Conservation (phyloP, 2,797 vertebrate species). For the Peromyscus attwateri region DNA sequence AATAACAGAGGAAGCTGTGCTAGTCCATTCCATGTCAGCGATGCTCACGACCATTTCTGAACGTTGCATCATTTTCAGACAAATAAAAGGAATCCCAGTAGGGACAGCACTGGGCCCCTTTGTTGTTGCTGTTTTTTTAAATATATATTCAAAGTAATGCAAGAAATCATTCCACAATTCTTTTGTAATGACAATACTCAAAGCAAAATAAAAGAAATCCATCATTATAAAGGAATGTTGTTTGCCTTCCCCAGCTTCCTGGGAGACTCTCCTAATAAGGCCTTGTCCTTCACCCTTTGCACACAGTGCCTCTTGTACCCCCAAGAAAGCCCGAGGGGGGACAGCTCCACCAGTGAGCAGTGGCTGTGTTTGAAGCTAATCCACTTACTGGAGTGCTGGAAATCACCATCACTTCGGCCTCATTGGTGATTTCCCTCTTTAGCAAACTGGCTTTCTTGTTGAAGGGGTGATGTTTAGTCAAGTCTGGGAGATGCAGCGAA, state of each 20-base stretch:
- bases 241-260: conserved; percentile 39
- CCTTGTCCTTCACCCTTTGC: not conserved
- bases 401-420: not conserved
- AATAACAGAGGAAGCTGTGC: not conserved
- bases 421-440: conserved; percentile 44
- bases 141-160: not conserved
- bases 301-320: not conserved
- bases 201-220: conserved; percentile 71
- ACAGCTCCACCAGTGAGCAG: not conserved
- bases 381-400: conserved; percentile 6
- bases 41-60: not conserved
- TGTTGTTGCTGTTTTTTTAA: not conserved
- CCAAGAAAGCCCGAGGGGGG: not conserved
- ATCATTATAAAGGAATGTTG: conserved; percentile 72
- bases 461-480: conserved; percentile 19
- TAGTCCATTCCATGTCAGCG: not conserved
- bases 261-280: conserved; percentile 69
- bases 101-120: not conserved
- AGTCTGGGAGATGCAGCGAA: not conserved
- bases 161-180: conserved; percentile 56
- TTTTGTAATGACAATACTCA: conserved; percentile 66
- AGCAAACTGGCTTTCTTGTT: conserved; percentile 52
- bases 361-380: conserved; percentile 15
- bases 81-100: conserved; percentile 12
- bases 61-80: not conserved